phyloP scores from a whole-genome alignment of 2,113 vertebrate species.

The Hemiprocne comata region DNA sequence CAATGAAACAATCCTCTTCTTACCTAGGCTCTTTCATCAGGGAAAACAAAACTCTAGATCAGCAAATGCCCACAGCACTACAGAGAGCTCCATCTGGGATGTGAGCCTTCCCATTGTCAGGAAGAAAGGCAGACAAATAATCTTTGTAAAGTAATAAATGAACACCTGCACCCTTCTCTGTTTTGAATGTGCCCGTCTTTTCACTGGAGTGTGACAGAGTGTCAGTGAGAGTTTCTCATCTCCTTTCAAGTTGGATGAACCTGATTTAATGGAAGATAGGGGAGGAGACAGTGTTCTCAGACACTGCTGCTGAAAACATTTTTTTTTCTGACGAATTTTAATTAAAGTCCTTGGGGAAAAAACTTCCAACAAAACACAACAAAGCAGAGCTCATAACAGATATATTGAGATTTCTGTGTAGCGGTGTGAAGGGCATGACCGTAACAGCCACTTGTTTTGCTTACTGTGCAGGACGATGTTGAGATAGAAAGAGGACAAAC shows the following conservation, averaged over 20 bases:
- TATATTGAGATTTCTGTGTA: not conserved
- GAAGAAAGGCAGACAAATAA: slow-evolving; percentile 60
- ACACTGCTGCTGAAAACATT: slow-evolving; percentile 2
- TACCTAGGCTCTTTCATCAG: not conserved
- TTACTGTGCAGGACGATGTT: not conserved
- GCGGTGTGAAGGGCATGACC: not conserved
- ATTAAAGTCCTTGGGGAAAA: slow-evolving; percentile 23
- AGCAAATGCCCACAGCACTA: slow-evolving; percentile 43
- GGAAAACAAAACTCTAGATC: slow-evolving; percentile 37
- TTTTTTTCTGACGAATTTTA: slow-evolving; percentile 40
- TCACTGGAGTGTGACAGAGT: slow-evolving; percentile 49
- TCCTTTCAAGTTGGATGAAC: slow-evolving; percentile 61
- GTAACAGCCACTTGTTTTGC: not conserved
- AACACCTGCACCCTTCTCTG: slow-evolving; percentile 50
- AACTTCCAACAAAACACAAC: not conserved
- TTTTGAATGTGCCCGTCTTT: slow-evolving; percentile 38
- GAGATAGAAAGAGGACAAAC: not conserved
- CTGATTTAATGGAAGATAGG: slow-evolving; percentile 48
- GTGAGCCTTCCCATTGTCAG: slow-evolving; percentile 5
- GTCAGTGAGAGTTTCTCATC: slow-evolving; percentile 45
- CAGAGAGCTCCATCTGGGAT: slow-evolving; percentile 42
- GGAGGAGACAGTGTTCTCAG: slow-evolving; percentile 20
- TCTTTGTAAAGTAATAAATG: slow-evolving; percentile 29
- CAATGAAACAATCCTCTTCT: not conserved
- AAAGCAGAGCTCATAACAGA: not conserved